Conservation (phyloP, 2,113 vertebrate genomes). For the Oncorhynchus tshawytscha region DNA sequence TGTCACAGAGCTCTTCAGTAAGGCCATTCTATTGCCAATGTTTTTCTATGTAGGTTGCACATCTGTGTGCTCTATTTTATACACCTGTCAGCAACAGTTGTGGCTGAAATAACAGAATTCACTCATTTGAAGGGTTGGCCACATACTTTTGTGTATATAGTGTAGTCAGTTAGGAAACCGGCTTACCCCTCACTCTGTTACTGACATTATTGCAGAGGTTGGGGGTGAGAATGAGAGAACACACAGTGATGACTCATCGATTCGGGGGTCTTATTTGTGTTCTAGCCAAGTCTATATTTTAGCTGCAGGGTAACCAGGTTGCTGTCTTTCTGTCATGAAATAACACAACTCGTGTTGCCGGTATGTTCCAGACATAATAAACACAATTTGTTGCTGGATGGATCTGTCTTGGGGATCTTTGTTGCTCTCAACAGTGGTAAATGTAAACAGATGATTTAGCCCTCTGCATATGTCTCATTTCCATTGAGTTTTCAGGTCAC, state of each 20-base stretch:
- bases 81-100: too few species aligned
- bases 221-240: constrained; percentile 33
- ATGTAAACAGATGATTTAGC: constrained; percentile 20
- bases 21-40: too few species aligned
- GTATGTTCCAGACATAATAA: constrained; percentile 45
- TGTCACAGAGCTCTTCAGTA: too few species aligned
- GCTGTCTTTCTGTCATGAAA: constrained; percentile 44
- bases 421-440: constrained; percentile 21
- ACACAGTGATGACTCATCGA: constrained; percentile 45
- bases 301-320: constrained; percentile 25
- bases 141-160: too few species aligned
- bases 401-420: background rate
- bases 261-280: constrained; percentile 58
- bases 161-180: background rate
- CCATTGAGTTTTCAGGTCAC: background rate
- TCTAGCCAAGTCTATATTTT: constrained; percentile 31
- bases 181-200: background rate
- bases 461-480: background rate
- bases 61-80: too few species aligned
- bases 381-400: too few species aligned
- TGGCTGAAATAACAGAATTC: too few species aligned
- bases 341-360: constrained; percentile 35
- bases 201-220: constrained; percentile 50
- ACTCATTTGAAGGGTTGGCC: too few species aligned
- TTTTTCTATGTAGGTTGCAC: too few species aligned